Percentiles rank a stretch among this genome's conserved stretches.
Evolutionary conservation across 2,113 vertebrate species (phyloP).

Genomic region (Empidonax traillii): DNA sequence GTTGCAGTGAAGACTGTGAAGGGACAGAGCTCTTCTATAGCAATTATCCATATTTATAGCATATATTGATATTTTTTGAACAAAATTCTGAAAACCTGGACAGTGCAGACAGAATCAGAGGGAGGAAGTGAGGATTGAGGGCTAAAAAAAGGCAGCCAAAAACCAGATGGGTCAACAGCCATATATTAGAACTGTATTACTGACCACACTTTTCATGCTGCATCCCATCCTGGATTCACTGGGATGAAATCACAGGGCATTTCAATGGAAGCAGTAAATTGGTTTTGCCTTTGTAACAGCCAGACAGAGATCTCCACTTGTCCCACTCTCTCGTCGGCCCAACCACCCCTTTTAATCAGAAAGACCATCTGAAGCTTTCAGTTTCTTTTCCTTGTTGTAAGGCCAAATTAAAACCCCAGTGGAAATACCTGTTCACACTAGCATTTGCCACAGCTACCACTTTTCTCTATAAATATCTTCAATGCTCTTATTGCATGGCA

Average conservation of each 20-base stretch:
- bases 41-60: background rate
- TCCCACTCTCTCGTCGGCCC: background rate
- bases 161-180: rapidly evolving
- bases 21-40: background rate
- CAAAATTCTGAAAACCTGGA: background rate
- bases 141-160: background rate
- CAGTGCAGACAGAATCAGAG: background rate
- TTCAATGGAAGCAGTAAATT: background rate
- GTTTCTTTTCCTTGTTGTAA: background rate
- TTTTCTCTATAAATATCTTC: background rate
- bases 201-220: background rate
- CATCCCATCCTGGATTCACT: background rate
- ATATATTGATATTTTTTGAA: background rate
- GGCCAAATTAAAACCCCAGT: background rate
- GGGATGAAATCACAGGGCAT: background rate
- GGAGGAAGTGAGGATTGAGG: background rate
- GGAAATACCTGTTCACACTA: background rate
- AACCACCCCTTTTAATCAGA: background rate
- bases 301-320: background rate
- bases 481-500: background rate
- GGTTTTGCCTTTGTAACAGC: background rate
- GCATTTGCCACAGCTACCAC: background rate
- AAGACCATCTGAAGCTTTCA: background rate
- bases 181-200: background rate
- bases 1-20: background rate